These are phyloP conservation scores for Ormyrus thymus DNA, from an alignment of 2,888 invertebrate genomes.

Conservation along the genomic window DNA sequence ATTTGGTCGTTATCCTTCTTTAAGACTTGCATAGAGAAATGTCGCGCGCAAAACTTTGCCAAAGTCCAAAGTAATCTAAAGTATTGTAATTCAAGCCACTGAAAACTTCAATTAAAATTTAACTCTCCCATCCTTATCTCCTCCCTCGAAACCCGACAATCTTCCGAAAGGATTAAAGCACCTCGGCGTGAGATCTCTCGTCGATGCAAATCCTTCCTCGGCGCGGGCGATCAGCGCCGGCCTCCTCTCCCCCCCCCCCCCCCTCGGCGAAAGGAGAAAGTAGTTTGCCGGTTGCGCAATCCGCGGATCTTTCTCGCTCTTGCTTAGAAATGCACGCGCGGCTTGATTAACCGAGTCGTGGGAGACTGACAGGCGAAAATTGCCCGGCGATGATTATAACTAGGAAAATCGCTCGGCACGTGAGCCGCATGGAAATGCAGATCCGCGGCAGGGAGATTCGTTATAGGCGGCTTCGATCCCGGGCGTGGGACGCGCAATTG, in stretches of 20 bases:
- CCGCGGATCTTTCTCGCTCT: conserved; percentile 7
- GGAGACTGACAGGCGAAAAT: conserved; percentile 38
- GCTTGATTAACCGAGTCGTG: conserved; percentile 53
- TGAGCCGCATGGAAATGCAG: conserved; percentile 31
- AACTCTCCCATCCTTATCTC: too few relatives aligned
- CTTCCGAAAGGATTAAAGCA: too few relatives aligned
- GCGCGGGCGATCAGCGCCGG: not conserved
- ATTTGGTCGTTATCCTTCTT: too few relatives aligned
- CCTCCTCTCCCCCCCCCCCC: conserved; percentile 6
- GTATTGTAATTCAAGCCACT: too few relatives aligned
- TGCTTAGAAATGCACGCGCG: conserved; percentile 42
- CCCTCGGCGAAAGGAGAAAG: conserved; percentile 51
- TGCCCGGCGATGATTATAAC: conserved; percentile 28
- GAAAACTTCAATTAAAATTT: too few relatives aligned
- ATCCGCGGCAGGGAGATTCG: not conserved
- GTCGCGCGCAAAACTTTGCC: too few relatives aligned
- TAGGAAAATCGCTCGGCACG: conserved; percentile 20
- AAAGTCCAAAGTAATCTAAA: too few relatives aligned
- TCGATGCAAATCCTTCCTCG: conserved; percentile 3
- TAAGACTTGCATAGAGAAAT: too few relatives aligned
- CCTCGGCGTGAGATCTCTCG: not conserved
- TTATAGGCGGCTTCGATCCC: not conserved
- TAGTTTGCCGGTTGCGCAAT: conserved; percentile 50
- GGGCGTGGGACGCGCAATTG: not conserved
- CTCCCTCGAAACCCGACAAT: too few relatives aligned